Conservation (phyloP, 2,113 vertebrate genomes). For the Melanotaenia duboulayi region DNA sequence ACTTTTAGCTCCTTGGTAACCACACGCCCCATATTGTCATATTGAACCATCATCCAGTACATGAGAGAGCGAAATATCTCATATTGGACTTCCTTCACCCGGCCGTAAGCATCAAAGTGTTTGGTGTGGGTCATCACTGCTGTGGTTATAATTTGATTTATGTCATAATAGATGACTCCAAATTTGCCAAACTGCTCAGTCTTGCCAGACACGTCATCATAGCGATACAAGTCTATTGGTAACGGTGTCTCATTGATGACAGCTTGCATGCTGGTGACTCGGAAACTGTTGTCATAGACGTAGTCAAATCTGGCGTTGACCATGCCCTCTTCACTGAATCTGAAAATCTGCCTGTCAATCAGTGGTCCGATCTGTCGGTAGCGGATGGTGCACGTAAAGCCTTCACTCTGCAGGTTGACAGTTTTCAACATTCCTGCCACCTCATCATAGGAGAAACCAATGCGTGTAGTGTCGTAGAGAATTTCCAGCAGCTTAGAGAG, state of each 20-base stretch:
- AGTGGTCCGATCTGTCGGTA: slow-evolving; percentile 97
- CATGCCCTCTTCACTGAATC: slow-evolving; percentile 99
- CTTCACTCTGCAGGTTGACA: slow-evolving; percentile 93
- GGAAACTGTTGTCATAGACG: slow-evolving; percentile 98
- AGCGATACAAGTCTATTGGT: slow-evolving; percentile 96
- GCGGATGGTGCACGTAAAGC: slow-evolving; percentile 95
- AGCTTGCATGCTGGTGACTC: slow-evolving; percentile 99
- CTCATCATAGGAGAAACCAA: slow-evolving; percentile 94
- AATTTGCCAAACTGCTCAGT: slow-evolving; percentile 99
- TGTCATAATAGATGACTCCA: slow-evolving; percentile 97
- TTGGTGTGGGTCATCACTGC: slow-evolving; percentile 99
- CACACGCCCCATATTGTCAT: slow-evolving; percentile 98
- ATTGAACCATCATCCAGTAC: slow-evolving; percentile 99
- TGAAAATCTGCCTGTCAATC: slow-evolving; percentile 96
- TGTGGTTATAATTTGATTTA: slow-evolving; percentile 98
- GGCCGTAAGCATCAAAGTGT: slow-evolving; percentile 96
- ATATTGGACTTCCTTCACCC: slow-evolving; percentile 97
- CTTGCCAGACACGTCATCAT: slow-evolving; percentile 96
- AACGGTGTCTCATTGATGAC: slow-evolving; percentile 97
- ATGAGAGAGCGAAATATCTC: slow-evolving; percentile 98
- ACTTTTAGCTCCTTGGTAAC: slow-evolving; percentile 97
- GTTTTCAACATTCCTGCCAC: slow-evolving; percentile 95
- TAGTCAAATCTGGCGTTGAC: slow-evolving; percentile 98
- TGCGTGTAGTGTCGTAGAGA: slow-evolving; percentile 94
- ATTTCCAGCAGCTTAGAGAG: slow-evolving; percentile 93